Conservation (phyloP, 2,797 vertebrate species). For the Esox lucius region DNA sequence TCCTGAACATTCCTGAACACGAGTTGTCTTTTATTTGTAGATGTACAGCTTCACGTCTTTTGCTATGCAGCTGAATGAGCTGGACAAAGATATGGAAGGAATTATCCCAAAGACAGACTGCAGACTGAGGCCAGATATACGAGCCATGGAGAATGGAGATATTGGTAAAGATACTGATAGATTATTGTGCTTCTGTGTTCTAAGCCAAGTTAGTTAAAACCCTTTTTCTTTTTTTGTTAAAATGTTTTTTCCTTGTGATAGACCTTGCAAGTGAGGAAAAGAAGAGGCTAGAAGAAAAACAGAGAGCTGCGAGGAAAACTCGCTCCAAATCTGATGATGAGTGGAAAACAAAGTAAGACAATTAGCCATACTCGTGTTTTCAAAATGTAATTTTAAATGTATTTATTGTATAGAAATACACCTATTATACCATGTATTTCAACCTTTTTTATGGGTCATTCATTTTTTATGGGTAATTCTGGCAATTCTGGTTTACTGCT, state of each 20-base stretch:
- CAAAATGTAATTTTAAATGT: background rate
- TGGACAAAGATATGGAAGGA: conserved; percentile 89
- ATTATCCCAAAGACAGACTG: conserved; percentile 90
- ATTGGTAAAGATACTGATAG: conserved; percentile 77
- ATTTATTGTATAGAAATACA: background rate
- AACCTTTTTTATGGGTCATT: background rate
- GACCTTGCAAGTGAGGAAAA: conserved; percentile 94
- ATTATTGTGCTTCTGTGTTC: background rate
- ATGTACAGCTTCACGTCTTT: conserved; percentile 98
- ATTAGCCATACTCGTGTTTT: background rate
- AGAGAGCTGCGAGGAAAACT: conserved; percentile 89
- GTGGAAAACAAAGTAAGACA: conserved; percentile 89
- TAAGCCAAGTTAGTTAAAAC: background rate
- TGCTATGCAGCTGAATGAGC: conserved; percentile 93
- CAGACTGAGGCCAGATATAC: conserved; percentile 91
- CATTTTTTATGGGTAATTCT: background rate
- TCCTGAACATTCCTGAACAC: too few species aligned
- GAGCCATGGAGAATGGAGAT: conserved; percentile 96
- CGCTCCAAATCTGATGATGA: conserved; percentile 90
- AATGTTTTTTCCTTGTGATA: conserved; percentile 45
- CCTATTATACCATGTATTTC: background rate
- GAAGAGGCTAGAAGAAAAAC: conserved; percentile 96
- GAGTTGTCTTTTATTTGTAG: conserved; percentile 61
- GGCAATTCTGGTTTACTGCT: background rate
- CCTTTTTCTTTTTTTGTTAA: background rate